Evolutionary conservation across 2,113 vertebrate species (phyloP).

Genomic region (Vombatus ursinus): DNA sequence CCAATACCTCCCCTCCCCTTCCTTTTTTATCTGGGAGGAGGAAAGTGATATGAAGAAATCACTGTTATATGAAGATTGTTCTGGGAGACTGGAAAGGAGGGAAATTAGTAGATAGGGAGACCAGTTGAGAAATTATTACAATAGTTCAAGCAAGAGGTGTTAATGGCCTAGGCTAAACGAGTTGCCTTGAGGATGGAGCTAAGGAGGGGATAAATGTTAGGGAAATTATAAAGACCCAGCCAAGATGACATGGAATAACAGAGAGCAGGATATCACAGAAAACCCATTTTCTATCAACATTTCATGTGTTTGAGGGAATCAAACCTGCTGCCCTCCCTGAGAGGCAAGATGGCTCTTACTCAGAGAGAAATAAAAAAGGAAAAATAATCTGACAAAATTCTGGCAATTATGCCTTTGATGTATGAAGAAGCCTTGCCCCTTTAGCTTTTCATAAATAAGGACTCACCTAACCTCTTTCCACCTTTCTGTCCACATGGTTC

Average conservation of each 20-base stretch:
- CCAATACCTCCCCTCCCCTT: neutral
- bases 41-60: neutral
- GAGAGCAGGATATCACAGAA: neutral
- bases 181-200: neutral
- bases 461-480: neutral
- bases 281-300: neutral
- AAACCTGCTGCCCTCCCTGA: neutral
- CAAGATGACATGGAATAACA: neutral
- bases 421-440: constrained; percentile 31
- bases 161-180: neutral
- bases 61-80: neutral
- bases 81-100: neutral
- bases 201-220: neutral
- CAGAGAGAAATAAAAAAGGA: constrained; percentile 17
- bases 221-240: neutral
- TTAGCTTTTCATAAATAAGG: constrained; percentile 26
- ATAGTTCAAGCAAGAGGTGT: neutral
- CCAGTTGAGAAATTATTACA: neutral
- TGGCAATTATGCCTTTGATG: constrained; percentile 62
- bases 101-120: neutral
- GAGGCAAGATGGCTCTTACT: neutral
- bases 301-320: constrained; percentile 9
- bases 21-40: neutral
- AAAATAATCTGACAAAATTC: constrained; percentile 55
- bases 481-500: neutral